Evolutionary conservation across 2,888 invertebrate species (phyloP).

Genomic region (Cheilosia grossa): DNA sequence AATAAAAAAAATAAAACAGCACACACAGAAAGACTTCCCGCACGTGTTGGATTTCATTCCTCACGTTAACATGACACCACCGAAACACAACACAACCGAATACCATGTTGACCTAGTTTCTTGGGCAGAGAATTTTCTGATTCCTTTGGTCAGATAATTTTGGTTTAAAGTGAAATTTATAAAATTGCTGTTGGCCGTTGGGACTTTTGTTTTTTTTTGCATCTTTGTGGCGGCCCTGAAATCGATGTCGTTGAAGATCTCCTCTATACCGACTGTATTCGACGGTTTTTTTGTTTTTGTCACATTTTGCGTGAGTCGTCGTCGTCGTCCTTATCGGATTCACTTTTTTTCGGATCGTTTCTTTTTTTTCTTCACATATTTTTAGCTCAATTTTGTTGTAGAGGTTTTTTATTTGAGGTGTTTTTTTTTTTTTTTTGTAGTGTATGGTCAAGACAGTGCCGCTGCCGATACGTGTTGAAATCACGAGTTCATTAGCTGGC

Average conservation of each 20-base stretch:
- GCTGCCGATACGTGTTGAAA: conserved; percentile 37
- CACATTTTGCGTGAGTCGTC: conserved; percentile 50
- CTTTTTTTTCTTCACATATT: too few species aligned
- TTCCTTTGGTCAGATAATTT: conserved; percentile 64
- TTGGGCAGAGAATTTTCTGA: conserved; percentile 54
- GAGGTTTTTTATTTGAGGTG: not conserved
- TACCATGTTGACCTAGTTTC: conserved; percentile 71
- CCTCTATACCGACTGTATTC: not conserved
- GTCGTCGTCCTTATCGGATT: conserved; percentile 55
- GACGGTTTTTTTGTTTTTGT: conserved; percentile 15
- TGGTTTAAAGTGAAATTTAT: conserved; percentile 67
- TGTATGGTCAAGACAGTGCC: conserved; percentile 3
- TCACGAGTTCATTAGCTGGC: conserved; percentile 64
- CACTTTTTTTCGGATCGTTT: conserved; percentile 25
- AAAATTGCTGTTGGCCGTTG: conserved; percentile 66
- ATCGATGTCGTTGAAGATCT: conserved; percentile 33
- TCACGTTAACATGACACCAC: conserved; percentile 73
- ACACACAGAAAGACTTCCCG: conserved; percentile 11
- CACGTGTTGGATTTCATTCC: conserved; percentile 73
- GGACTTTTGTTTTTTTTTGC: conserved; percentile 32
- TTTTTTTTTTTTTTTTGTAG: conserved; percentile 26
- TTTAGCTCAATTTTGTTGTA: conserved; percentile 22
- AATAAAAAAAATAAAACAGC: conserved; percentile 6
- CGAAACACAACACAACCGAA: conserved; percentile 49
- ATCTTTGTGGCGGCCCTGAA: conserved; percentile 38